Evolutionary conservation across 2,888 invertebrate species (phyloP).

Genomic region (Baccha elongata): DNA sequence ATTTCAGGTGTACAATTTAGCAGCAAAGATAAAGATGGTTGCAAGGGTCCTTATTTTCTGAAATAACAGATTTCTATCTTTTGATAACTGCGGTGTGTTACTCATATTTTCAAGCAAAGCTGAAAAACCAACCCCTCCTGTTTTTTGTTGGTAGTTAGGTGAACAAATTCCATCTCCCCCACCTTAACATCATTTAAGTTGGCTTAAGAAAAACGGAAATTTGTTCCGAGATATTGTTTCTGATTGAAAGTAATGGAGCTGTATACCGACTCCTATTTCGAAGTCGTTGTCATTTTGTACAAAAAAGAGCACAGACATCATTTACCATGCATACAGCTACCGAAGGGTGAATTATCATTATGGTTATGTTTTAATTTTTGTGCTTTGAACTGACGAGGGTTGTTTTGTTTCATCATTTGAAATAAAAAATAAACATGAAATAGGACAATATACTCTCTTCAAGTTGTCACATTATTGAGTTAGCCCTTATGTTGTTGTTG

Average conservation of each 20-base stretch:
- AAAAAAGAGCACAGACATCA: constrained; percentile 21
- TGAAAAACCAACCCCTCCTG: constrained; percentile 8
- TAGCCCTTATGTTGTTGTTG: constrained; percentile 36
- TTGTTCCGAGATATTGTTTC: constrained; percentile 65
- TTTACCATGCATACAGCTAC: background rate
- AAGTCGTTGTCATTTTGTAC: background rate
- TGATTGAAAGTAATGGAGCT: constrained; percentile 70
- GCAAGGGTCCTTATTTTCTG: constrained; percentile 31
- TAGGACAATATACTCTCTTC: constrained; percentile 45
- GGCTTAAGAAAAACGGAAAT: constrained; percentile 41
- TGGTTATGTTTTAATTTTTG: constrained; percentile 70
- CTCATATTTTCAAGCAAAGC: constrained; percentile 60
- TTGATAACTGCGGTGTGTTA: constrained; percentile 52
- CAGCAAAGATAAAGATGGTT: constrained; percentile 21
- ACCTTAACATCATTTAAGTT: too few relatives aligned
- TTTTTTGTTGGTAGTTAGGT: constrained; percentile 22
- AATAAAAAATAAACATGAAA: constrained; percentile 25
- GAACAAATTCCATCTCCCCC: constrained; percentile 25
- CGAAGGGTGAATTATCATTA: constrained; percentile 65
- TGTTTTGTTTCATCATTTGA: constrained; percentile 46
- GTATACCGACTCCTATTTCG: constrained; percentile 12
- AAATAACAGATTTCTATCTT: constrained; percentile 63
- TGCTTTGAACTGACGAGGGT: constrained; percentile 58
- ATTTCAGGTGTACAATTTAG: constrained; percentile 5
- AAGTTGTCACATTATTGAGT: constrained; percentile 49